Evolutionary conservation across 2,797 vertebrate genomes (phyloP).

Genomic region (Tinamus major): DNA sequence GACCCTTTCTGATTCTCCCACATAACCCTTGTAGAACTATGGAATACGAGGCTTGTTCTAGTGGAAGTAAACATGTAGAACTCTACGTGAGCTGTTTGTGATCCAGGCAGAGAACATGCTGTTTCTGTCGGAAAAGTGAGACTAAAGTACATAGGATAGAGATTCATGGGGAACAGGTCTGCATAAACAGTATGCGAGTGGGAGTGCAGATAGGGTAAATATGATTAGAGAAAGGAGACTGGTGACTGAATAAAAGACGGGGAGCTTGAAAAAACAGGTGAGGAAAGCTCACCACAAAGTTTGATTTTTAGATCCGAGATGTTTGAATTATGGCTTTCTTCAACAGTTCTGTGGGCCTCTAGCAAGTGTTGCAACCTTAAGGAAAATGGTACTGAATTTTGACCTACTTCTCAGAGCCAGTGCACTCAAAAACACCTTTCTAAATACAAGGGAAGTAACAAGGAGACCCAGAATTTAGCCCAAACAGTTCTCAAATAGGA

Average conservation of each 20-base stretch:
- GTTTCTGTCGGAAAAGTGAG: background rate
- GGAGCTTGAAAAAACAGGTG: background rate
- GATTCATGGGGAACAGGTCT: background rate
- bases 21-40: background rate
- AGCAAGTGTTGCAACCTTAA: background rate
- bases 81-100: background rate
- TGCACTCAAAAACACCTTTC: background rate
- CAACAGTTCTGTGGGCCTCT: background rate
- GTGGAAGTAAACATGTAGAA: background rate
- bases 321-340: background rate
- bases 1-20: slow-evolving; percentile 49
- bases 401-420: background rate
- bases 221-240: background rate
- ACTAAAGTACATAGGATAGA: background rate
- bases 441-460: background rate
- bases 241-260: background rate
- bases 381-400: background rate
- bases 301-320: background rate
- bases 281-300: background rate
- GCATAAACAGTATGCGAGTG: background rate
- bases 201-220: background rate
- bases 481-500: background rate
- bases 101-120: background rate
- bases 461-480: background rate
- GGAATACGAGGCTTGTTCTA: slow-evolving; percentile 3